A percentile compares a stretch with the other conserved stretches of the same genome.
Conservation (phyloP, 2,888 invertebrate species). For the Mactromeris polynyma region DNA sequence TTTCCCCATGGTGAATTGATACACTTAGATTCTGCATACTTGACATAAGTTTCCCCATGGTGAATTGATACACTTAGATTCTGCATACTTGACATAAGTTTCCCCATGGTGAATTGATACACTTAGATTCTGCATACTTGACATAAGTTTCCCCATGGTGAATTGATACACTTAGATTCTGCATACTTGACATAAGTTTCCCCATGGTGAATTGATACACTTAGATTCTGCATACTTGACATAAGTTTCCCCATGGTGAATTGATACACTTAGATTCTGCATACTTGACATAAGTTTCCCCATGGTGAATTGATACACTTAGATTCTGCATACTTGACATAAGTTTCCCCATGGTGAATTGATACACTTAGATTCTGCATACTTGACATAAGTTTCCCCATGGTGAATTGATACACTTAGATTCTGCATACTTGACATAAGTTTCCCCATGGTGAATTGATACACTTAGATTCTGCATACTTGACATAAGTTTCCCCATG, state of each 20-base stretch:
- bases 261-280: background rate
- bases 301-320: background rate
- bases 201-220: background rate
- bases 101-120: background rate
- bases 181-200: background rate
- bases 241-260: slow-evolving; percentile 10
- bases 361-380: background rate
- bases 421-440: background rate
- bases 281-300: background rate
- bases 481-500: background rate
- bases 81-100: background rate
- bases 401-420: background rate
- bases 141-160: slow-evolving; percentile 9
- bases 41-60: background rate
- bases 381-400: background rate
- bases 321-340: background rate
- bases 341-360: slow-evolving; percentile 6
- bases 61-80: background rate
- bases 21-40: background rate
- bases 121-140: background rate
- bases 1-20: background rate
- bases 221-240: background rate
- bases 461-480: background rate
- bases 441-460: background rate
- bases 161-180: background rate